phyloP scores from a whole-genome alignment of 53 echinoderm and acorn worm genomes.

The Paelopatides confundens region DNA sequence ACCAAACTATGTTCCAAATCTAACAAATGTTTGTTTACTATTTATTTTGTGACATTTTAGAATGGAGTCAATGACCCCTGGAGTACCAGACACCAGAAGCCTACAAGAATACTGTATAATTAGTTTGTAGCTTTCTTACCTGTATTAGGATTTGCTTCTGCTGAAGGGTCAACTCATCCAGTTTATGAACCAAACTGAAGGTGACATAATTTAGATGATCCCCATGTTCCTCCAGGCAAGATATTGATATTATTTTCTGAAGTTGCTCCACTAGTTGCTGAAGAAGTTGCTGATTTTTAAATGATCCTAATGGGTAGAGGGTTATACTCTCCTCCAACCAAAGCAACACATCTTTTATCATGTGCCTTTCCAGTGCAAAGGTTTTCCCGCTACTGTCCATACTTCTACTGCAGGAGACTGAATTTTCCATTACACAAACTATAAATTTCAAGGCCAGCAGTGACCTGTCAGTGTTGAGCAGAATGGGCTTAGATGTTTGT shows the following conservation, averaged over 20 bases:
- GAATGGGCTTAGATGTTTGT: background rate
- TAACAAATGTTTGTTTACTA: too few species aligned
- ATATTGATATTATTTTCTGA: background rate
- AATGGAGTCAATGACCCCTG: too few species aligned
- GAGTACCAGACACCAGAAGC: too few species aligned
- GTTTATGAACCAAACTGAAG: background rate
- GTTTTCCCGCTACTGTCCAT: background rate
- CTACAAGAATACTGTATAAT: too few species aligned
- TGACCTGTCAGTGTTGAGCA: background rate
- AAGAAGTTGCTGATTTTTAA: background rate
- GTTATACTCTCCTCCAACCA: conserved; percentile 16
- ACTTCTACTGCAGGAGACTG: background rate
- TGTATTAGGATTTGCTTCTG: conserved; percentile 22
- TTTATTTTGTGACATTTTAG: too few species aligned
- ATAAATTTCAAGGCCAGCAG: conserved; percentile 3
- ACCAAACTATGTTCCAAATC: too few species aligned
- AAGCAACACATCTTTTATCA: background rate
- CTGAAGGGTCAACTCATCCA: background rate
- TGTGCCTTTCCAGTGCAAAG: background rate
- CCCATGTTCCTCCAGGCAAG: background rate
- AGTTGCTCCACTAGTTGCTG: background rate
- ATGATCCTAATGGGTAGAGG: background rate
- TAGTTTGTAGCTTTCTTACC: background rate
- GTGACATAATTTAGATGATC: background rate
- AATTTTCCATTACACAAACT: conserved; percentile 9